Evolutionary conservation across 1,140 invertebrate genomes (phyloP).

Genomic region (Drosophila littoralis): DNA sequence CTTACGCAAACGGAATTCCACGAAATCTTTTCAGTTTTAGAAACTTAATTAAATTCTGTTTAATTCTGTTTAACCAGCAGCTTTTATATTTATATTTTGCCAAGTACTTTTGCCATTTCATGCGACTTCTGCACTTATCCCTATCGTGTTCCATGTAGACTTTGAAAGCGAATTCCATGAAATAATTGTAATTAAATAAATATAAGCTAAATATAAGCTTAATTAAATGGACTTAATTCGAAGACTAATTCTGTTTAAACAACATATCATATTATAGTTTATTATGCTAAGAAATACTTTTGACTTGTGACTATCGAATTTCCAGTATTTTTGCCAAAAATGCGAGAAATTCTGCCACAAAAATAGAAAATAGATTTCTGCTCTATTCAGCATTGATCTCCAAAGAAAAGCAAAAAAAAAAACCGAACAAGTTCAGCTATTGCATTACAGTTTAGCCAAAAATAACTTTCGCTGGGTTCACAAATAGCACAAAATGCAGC

Average conservation of each 20-base stretch:
- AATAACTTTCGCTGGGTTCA: constrained; percentile 28
- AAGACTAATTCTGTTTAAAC: no score
- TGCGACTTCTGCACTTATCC: not conserved
- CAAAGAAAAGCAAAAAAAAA: constrained; percentile 5
- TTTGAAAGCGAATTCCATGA: not conserved
- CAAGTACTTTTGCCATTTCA: not conserved
- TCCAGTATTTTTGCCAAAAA: not conserved
- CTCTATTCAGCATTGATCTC: constrained; percentile 26
- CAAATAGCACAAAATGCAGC: constrained; percentile 25
- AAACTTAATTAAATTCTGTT: not conserved
- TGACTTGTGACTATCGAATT: no score
- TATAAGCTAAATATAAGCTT: no score
- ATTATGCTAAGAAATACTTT: no score
- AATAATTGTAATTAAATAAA: no score
- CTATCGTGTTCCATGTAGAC: constrained; percentile 6
- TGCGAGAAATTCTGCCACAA: not conserved
- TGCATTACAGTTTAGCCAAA: constrained; percentile 34
- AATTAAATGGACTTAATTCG: no score
- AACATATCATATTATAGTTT: no score
- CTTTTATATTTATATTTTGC: not conserved
- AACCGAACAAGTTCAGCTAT: constrained; percentile 35
- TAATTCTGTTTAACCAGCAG: not conserved
- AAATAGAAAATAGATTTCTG: constrained; percentile 12
- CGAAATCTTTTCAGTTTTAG: not conserved
- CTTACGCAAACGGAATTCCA: not conserved